Conservation (phyloP, 2,113 vertebrate genomes). For the Sclerurus mexicanus region DNA sequence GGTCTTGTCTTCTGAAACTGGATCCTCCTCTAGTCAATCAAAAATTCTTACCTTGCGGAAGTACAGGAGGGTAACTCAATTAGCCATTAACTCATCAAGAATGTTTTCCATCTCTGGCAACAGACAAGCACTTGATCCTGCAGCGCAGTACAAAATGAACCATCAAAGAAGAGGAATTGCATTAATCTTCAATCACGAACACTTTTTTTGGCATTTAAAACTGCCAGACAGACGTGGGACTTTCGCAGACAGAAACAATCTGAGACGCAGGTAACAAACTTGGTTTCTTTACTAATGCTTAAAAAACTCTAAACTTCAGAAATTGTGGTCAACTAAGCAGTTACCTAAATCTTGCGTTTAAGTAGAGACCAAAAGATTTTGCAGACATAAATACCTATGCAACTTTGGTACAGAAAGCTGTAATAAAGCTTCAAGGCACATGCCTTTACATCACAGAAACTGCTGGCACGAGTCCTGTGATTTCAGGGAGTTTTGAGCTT, state of each 20-base stretch:
- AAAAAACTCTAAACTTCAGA: not conserved
- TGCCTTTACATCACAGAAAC: not conserved
- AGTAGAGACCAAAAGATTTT: not conserved
- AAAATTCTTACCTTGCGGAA: not conserved
- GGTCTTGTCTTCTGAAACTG: not conserved
- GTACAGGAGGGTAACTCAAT: not conserved
- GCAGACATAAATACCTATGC: not conserved
- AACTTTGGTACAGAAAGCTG: not conserved
- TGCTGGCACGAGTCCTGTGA: not conserved
- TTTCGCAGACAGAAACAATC: constrained; percentile 78
- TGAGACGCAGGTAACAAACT: constrained; percentile 77
- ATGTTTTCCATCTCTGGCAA: not conserved
- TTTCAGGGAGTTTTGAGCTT: not conserved
- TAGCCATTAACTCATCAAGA: not conserved
- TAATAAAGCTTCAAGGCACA: not conserved
- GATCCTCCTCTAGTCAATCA: not conserved
- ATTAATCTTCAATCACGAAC: constrained; percentile 93
- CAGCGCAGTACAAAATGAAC: constrained; percentile 87
- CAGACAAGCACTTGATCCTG: constrained; percentile 73
- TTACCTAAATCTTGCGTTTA: not conserved
- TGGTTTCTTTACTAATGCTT: not conserved
- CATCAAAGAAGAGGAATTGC: constrained; percentile 84
- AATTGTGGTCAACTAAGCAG: not conserved
- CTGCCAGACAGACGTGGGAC: constrained; percentile 80
- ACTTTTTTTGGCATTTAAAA: constrained; percentile 82